Evolutionary conservation across 2,113 vertebrate genomes (phyloP).

Genomic region (Tyto alba): DNA sequence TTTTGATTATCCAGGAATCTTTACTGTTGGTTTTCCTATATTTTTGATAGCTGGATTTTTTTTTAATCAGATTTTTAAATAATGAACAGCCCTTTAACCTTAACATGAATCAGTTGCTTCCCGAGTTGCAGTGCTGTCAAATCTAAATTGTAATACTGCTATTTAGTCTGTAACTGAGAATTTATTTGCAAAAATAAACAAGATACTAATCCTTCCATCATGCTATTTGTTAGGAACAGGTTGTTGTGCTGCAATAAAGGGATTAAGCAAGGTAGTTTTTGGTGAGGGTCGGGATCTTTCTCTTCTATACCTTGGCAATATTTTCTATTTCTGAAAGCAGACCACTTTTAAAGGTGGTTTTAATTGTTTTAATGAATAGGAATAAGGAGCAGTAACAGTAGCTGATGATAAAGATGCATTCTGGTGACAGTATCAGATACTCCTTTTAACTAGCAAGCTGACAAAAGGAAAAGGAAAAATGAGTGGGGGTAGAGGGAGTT

Average conservation of each 20-base stretch:
- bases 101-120: not conserved
- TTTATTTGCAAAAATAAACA: not conserved
- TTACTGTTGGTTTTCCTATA: not conserved
- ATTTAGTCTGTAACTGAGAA: not conserved
- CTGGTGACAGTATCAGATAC: not conserved
- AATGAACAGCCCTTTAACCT: not conserved
- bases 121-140: not conserved
- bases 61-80: not conserved
- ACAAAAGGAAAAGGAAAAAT: not conserved
- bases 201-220: not conserved
- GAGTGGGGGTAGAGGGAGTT: not conserved
- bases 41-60: not conserved
- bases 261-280: not conserved
- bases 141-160: not conserved
- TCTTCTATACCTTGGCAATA: not conserved
- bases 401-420: not conserved
- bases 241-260: not conserved
- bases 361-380: not conserved
- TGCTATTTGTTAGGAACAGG: not conserved
- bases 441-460: not conserved
- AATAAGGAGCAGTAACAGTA: not conserved
- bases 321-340: not conserved
- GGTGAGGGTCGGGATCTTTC: not conserved
- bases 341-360: not conserved
- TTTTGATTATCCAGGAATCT: not conserved